Evolutionary conservation across 2,797 vertebrate genomes (phyloP).

Genomic region (Enteromius trimaculatus): DNA sequence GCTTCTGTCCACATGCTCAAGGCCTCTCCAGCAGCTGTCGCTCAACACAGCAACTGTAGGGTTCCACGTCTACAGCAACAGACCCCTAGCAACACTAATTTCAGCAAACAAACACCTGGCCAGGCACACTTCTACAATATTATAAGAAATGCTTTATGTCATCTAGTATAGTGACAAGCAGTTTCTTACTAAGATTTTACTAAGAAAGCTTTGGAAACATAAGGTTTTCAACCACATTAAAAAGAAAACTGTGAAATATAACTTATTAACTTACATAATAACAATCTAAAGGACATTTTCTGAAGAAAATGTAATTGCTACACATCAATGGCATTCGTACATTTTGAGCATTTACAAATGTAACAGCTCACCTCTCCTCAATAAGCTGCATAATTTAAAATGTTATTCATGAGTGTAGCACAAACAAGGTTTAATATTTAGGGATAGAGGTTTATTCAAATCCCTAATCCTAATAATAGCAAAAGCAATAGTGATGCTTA

Average conservation of each 20-base stretch:
- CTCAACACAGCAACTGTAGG: slow-evolving; percentile 74
- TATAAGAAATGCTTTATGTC: background rate
- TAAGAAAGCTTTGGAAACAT: background rate
- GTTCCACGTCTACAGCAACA: slow-evolving; percentile 64
- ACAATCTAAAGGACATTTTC: background rate
- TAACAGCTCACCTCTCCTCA: background rate
- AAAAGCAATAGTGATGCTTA: background rate
- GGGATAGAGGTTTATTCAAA: background rate
- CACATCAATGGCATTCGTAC: background rate
- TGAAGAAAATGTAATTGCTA: background rate
- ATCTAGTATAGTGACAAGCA: background rate
- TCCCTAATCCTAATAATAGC: background rate
- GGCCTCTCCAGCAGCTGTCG: slow-evolving; percentile 56
- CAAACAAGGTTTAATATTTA: background rate
- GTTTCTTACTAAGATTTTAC: background rate
- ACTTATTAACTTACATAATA: background rate
- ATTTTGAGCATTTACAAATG: background rate
- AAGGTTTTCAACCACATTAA: background rate
- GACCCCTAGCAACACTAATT: slow-evolving; percentile 62
- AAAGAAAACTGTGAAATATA: background rate
- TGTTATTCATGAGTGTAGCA: background rate
- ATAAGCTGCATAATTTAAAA: background rate
- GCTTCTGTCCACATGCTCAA: slow-evolving; percentile 62
- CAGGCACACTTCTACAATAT: background rate
- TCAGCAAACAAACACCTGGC: slow-evolving; percentile 40